Evolutionary conservation across 2,888 invertebrate species (phyloP), one percentile per base, ranked within the genome.

Genomic region (Helicoverpa assulta): DNA sequence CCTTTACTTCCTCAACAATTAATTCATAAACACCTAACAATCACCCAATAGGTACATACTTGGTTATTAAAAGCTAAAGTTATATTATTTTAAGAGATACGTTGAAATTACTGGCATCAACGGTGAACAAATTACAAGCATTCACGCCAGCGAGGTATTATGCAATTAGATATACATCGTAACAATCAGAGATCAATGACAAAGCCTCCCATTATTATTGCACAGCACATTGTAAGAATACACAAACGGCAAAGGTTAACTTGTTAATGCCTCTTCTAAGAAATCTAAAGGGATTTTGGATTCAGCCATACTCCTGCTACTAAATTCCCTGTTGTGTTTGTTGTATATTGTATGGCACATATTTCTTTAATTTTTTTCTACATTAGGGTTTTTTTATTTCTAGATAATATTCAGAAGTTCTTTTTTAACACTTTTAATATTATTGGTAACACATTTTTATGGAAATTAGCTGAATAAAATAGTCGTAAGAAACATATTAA

Each of bases 131-230:
- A 83, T 80, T 63, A 74, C 57, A 62, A 63, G 55, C 47, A 65
- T 81, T 82, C 83, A 85, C 76, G 81, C 73, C 59, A 75, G 79
- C 59, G 19, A 18, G 59, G 47, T 67, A 78, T 82, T 81, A 76
- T 71, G 73, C 79, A 82, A 82, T 81, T 81, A 73, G 58, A 64
- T 76, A 55, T 60, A 76, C 76, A 81, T 80, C 68, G 73, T 74
- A 81, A 86, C 78, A 81, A 80, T 83, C 78, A 69, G 63, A 72
- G 67, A 76, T 79, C 70, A 71, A 82, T 71, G 75, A 82, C 80
- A 80, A 68, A 77, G 78, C 70, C 70, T 65, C 56, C 72, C 21
- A 63, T 74, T 70, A 73, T 57, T 52, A 55, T 63, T 80, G 69
- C 56, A 56, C 58, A 65, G 69, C 56, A 56, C 58, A 65, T 66